Conservation (phyloP, 2,797 vertebrate genomes). For the Semaprochilodus insignis region DNA sequence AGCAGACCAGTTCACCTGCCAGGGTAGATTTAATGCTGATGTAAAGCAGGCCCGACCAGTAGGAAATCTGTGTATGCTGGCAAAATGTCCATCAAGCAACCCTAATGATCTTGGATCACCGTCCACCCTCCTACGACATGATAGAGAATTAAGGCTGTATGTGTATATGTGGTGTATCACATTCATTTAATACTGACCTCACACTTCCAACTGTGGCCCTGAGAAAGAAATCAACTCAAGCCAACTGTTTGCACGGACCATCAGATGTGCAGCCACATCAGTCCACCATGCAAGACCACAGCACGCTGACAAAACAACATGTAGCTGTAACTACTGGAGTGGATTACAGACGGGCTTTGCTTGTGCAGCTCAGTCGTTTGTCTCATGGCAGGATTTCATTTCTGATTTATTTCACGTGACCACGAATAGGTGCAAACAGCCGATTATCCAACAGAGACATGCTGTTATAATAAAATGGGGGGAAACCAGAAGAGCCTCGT, state of each 20-base stretch:
- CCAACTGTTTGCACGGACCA: slow-evolving; percentile 10
- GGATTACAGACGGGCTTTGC: not conserved
- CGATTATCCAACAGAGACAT: not conserved
- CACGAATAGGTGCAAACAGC: not conserved
- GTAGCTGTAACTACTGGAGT: not conserved
- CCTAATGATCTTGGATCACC: not conserved
- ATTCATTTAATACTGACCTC: slow-evolving; percentile 5
- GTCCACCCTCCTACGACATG: not conserved
- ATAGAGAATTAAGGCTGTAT: not conserved
- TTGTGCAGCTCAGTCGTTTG: not conserved
- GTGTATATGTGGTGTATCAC: not conserved
- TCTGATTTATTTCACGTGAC: not conserved
- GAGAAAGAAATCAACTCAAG: not conserved
- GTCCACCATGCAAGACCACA: not conserved
- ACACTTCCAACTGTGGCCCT: not conserved
- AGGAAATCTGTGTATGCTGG: not conserved
- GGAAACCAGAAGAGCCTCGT: slow-evolving; percentile 44
- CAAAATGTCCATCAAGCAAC: not conserved
- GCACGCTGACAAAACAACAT: not conserved
- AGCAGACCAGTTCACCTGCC: not conserved
- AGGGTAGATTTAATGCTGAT: not conserved
- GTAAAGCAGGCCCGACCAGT: not conserved
- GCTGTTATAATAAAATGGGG: not conserved
- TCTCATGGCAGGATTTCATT: not conserved
- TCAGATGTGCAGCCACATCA: not conserved